Conservation (phyloP, 2,888 invertebrate species). For the Eupsilia transversa region DNA sequence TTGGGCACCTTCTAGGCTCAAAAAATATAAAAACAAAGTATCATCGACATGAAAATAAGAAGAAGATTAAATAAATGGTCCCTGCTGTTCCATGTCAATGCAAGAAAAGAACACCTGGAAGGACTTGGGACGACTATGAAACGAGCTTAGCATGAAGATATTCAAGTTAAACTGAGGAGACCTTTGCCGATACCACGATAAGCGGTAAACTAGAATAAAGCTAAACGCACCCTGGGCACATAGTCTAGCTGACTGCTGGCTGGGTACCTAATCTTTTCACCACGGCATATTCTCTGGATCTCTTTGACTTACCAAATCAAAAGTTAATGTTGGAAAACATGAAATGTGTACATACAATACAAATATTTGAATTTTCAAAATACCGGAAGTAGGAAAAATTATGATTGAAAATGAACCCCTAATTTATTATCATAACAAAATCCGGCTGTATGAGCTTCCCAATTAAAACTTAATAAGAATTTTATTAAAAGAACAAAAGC, state of each 20-base stretch:
- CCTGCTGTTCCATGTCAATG: no score
- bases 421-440: conserved; percentile 33
- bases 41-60: no score
- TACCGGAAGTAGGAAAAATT: background rate
- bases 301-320: background rate
- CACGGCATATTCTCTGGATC: background rate
- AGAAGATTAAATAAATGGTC: no score
- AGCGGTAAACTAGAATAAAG: background rate
- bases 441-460: conserved; percentile 45
- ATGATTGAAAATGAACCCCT: background rate
- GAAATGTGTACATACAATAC: background rate
- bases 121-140: background rate
- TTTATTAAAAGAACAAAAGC: conserved; percentile 63
- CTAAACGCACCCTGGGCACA: background rate
- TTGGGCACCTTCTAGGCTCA: no score
- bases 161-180: no score
- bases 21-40: no score
- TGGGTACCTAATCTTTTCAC: background rate
- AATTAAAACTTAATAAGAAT: conserved; percentile 68
- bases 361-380: background rate
- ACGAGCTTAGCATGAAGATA: no score
- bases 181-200: no score
- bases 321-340: background rate
- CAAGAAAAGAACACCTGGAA: background rate
- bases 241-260: background rate